Evolutionary conservation across 2,888 invertebrate species (phyloP), one percentile per base, ranked within the genome.

Genomic region (Xestia xanthographa): DNA sequence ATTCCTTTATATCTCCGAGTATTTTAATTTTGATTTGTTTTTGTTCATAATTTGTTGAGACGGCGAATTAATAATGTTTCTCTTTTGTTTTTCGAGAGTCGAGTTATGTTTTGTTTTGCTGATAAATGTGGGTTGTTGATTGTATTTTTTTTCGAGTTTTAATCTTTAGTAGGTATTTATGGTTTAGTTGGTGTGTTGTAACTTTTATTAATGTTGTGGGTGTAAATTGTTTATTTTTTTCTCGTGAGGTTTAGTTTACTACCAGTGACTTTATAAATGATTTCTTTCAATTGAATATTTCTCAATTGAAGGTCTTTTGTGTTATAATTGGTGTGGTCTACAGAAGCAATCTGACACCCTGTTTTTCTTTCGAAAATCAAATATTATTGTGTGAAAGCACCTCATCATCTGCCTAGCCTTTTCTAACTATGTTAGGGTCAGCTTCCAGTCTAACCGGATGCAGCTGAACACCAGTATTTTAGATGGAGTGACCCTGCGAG

Each of bases 1-100:
- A 90, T 91, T 89, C 87, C 86, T 90, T 88, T 87, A 72, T 82
- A 84, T 79, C 84, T 86, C 89, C 77, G 75, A 85, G 82, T 67
- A 83, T 83, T 84, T 87, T 85, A 85, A 87, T 86, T 77, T 83
- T 69, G 74, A 81, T 71, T 83, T 84, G 77, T 82, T 86, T 76
- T 76, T 60, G 50, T 71, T 68, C 69, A 68, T 78, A 75, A 87
- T 87, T 85, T 75, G 80, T 84, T 72, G 60, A 63, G 72, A 77
- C 71, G 62, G 43, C 12, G 12, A 68, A 83, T 74, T 77, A 72
- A 81, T 81, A 43, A 63, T 38, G 53, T 38, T 65, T 43, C 63
- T 65, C 26, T 81, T 76, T 72, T 81, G 66, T 71, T 67, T 56
- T 66, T 56, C 29, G 22, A n/a, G 29, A 69, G 17, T 26, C 11